Percentiles rank a stretch among this genome's conserved stretches.
Evolutionary conservation across 2,797 vertebrate species (phyloP).

Genomic region (Enteromius afrohamiltoni): DNA sequence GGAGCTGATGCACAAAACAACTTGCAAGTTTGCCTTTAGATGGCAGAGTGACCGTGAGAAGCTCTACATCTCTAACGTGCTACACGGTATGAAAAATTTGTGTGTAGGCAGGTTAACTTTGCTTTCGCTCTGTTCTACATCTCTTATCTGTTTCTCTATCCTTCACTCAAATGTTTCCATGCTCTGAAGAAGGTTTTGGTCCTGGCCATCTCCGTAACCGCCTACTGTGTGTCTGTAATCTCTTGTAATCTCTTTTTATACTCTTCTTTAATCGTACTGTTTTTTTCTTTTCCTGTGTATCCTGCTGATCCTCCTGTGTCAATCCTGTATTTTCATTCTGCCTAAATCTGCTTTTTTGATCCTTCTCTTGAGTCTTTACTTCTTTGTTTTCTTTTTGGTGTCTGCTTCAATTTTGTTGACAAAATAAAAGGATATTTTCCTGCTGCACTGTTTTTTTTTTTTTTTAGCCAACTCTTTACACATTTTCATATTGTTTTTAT

Average conservation of each 20-base stretch:
- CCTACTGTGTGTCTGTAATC: slow-evolving; percentile 55
- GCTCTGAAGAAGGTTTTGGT: slow-evolving; percentile 43
- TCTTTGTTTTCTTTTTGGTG: slow-evolving; percentile 19
- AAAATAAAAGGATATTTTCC: slow-evolving; percentile 8
- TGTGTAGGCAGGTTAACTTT: slow-evolving; percentile 23
- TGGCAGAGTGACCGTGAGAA: neutral
- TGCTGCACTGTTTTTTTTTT: neutral
- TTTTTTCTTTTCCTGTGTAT: slow-evolving; percentile 18
- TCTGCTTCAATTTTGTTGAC: slow-evolving; percentile 10
- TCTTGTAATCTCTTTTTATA: slow-evolving; percentile 69
- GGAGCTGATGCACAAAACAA: neutral
- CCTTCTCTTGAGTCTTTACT: slow-evolving; percentile 18
- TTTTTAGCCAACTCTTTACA: neutral
- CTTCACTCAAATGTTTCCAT: slow-evolving; percentile 44
- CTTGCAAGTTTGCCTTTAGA: slow-evolving; percentile 20
- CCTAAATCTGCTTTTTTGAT: slow-evolving; percentile 24
- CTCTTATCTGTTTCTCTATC: slow-evolving; percentile 53
- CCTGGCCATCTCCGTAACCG: slow-evolving; percentile 38
- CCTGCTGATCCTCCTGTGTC: slow-evolving; percentile 40
- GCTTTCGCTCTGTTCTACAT: slow-evolving; percentile 4
- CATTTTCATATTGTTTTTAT: neutral
- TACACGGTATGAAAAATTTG: slow-evolving; percentile 38
- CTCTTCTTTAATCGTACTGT: slow-evolving; percentile 59
- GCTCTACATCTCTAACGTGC: slow-evolving; percentile 10
- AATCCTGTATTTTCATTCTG: slow-evolving; percentile 39